A percentile compares a stretch with the other conserved stretches of the same genome.
phyloP scores from a whole-genome alignment of 2,888 invertebrate species.

The Aproaerema taeniolella region DNA sequence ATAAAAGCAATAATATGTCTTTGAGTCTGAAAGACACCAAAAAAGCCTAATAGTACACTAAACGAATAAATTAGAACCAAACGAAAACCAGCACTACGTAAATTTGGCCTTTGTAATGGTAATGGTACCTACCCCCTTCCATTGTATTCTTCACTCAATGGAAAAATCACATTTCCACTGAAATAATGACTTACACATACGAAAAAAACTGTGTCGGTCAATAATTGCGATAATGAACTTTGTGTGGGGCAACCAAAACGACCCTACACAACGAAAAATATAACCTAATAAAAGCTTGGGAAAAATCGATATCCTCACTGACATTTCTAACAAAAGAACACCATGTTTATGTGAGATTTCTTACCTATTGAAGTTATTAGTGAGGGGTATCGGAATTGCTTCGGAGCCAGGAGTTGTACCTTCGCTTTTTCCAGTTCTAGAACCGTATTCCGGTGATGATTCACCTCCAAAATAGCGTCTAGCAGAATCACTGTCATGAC shows the following conservation, averaged over 20 bases:
- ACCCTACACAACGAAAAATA: conserved; percentile 57
- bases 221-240: conserved; percentile 57
- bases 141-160: conserved; percentile 29
- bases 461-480: conserved; percentile 55
- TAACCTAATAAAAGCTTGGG: conserved; percentile 62
- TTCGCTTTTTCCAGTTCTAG: conserved; percentile 61
- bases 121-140: conserved; percentile 30
- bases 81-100: too few relatives aligned
- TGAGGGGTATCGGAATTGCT: conserved; percentile 58
- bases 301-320: conserved; percentile 68
- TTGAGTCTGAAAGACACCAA: too few relatives aligned
- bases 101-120: too few relatives aligned
- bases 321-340: conserved; percentile 50
- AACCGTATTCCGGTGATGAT: conserved; percentile 63
- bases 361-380: conserved; percentile 64
- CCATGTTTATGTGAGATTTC: conserved; percentile 39
- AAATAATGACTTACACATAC: conserved; percentile 52
- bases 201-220: conserved; percentile 35
- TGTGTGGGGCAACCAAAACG: conserved; percentile 41
- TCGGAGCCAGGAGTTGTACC: conserved; percentile 66
- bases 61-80: too few relatives aligned
- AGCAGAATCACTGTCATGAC: conserved; percentile 72
- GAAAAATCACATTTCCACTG: conserved; percentile 40
- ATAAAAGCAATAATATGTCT: too few relatives aligned
- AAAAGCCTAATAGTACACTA: too few relatives aligned